Evolutionary conservation across 2,113 vertebrate species (phyloP).

Genomic region (Kryptolebias marmoratus): DNA sequence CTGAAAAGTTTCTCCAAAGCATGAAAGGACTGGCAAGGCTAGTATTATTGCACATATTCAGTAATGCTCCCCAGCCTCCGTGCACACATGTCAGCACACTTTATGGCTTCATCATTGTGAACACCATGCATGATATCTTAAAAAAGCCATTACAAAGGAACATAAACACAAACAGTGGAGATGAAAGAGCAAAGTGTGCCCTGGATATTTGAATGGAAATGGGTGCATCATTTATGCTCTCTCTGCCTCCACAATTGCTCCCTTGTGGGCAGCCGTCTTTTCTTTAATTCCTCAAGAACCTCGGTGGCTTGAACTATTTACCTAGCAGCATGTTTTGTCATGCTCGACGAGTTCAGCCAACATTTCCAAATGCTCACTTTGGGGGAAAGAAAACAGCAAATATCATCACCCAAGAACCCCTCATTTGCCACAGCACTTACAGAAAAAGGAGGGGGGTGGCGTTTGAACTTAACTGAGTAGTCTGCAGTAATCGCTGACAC

Average conservation of each 20-base stretch:
- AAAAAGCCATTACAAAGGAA: slow-evolving; percentile 26
- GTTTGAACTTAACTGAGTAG: slow-evolving; percentile 56
- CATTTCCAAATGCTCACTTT: slow-evolving; percentile 35
- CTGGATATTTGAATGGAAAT: slow-evolving; percentile 47
- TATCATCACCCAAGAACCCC: slow-evolving; percentile 38
- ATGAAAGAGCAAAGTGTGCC: slow-evolving; percentile 33
- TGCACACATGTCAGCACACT: slow-evolving; percentile 53
- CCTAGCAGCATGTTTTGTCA: slow-evolving; percentile 68
- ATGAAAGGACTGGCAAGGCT: slow-evolving; percentile 67
- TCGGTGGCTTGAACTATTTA: slow-evolving; percentile 31
- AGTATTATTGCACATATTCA: slow-evolving; percentile 50
- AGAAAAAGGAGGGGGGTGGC: slow-evolving; percentile 8
- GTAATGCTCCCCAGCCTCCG: slow-evolving; percentile 38
- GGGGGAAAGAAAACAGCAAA: slow-evolving; percentile 10
- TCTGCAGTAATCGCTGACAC: slow-evolving; percentile 69
- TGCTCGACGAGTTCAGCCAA: slow-evolving; percentile 23
- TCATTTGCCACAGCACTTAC: slow-evolving; percentile 49
- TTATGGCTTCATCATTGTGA: slow-evolving; percentile 47
- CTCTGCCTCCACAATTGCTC: slow-evolving; percentile 27
- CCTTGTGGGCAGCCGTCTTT: slow-evolving; percentile 44
- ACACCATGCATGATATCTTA: slow-evolving; percentile 25
- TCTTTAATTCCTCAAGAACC: slow-evolving; percentile 50
- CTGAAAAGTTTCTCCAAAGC: slow-evolving; percentile 73
- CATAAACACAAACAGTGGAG: slow-evolving; percentile 41
- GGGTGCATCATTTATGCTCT: slow-evolving; percentile 36